Evolutionary conservation across 2,888 invertebrate genomes (phyloP), one percentile per base, ranked within the genome.

Genomic region (Tachina fera): DNA sequence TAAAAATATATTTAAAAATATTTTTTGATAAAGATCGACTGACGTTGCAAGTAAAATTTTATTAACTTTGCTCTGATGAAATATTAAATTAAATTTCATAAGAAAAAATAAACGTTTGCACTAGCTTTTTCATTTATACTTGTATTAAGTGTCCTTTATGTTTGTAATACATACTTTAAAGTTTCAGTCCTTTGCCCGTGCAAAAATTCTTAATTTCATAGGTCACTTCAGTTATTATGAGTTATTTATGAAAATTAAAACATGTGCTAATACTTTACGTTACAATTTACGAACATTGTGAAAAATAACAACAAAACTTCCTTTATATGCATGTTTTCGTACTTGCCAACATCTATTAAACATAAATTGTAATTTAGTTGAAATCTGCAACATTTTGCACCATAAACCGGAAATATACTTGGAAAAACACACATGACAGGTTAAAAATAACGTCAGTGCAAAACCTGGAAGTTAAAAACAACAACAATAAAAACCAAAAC

Each of bases 361-460:
- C 51, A 70, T 47, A 75, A 75, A 61, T 68, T 61, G 60, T 45
- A 74, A 68, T 81, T 72, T 67, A 60, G 71, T 72, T 72, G 11
- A 76, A 77, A 31, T 71, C 63, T 16, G n/a, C 41, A 71, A 51
- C 51, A 70, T 74, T 68, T 58, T 68, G 45, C 56, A 41, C 16
- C 65, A 53, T 56, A 45, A 79, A 70, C 51, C 68, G 68, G 61
- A 71, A 78, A 39, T 41, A 41, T 22, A 58, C 11, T 14, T 39
- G 11, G 10, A 22, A 22, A 61, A 9, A 63, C n/a, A 75, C 1
- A n/a, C n/a, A 49, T 60, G 75, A 58, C 75, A 70, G 16, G 58
- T 39, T 65, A n/a, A 77, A 72, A 83, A 58, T 76, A 83, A 77
- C 58, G 58, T 60, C 60, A 74, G 53, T 68, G 63, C 71, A 63